These are phyloP conservation scores for Phaonia tiefii DNA, from an alignment of 2,888 invertebrate species.

Conservation along the genomic window DNA sequence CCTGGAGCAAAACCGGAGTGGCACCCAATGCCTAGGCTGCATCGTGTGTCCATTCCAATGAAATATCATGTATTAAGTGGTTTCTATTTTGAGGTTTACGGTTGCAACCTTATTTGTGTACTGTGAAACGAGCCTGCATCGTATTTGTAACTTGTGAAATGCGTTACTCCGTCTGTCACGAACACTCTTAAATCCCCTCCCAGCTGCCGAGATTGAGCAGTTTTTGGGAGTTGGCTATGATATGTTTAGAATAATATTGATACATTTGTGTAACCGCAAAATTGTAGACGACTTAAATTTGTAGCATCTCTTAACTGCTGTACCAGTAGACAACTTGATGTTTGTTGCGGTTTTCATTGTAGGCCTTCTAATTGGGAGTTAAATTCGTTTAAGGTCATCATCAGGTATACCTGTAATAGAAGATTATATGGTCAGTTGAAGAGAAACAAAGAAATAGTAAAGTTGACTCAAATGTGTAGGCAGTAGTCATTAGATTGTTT, in stretches of 20 bases:
- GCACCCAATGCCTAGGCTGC: no score
- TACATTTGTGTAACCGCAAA: constrained; percentile 19
- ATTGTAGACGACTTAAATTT: constrained; percentile 2
- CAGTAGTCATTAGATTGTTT: no score
- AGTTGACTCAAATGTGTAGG: no score
- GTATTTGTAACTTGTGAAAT: constrained; percentile 27
- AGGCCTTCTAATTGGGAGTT: neutral
- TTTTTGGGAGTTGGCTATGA: constrained; percentile 5
- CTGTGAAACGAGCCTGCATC: neutral
- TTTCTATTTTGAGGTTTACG: constrained; percentile 60
- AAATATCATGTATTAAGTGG: constrained; percentile 57
- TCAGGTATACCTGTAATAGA: no score
- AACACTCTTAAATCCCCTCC: neutral
- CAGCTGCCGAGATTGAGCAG: neutral
- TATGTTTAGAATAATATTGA: constrained; percentile 34
- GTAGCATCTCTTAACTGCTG: constrained; percentile 19
- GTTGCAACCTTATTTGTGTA: constrained; percentile 47
- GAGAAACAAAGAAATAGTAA: no score
- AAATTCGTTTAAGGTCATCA: constrained; percentile 16
- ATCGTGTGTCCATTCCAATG: constrained; percentile 26
- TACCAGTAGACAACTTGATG: constrained; percentile 27
- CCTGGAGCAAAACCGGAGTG: no score
- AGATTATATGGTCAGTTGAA: no score
- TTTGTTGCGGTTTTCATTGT: constrained; percentile 16
- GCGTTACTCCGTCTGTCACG: constrained; percentile 47